Conservation (phyloP, 2,797 vertebrate species). For the Oreortyx pictus region DNA sequence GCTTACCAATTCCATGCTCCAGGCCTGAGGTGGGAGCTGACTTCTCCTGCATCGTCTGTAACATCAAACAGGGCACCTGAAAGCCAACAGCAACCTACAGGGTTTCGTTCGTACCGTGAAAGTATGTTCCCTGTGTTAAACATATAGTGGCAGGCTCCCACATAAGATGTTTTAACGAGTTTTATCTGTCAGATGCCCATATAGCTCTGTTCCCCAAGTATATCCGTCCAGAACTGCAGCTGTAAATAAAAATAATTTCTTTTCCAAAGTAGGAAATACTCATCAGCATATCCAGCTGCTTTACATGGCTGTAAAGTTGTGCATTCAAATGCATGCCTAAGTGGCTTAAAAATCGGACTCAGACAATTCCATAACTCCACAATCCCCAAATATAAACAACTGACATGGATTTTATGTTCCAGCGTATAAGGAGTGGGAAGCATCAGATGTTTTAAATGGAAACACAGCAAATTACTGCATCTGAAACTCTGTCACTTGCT, state of each 20-base stretch:
- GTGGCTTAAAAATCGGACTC: slow-evolving; percentile 38
- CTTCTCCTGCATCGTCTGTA: background rate
- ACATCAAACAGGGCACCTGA: background rate
- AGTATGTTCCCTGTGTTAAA: background rate
- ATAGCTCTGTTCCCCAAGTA: background rate
- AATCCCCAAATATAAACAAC: slow-evolving; percentile 56
- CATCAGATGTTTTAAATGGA: slow-evolving; percentile 61
- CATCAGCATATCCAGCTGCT: background rate
- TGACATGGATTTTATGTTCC: slow-evolving; percentile 54
- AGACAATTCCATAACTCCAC: slow-evolving; percentile 26
- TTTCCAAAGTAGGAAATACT: background rate
- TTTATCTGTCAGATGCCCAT: background rate
- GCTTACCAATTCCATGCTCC: background rate
- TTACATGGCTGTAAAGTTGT: background rate
- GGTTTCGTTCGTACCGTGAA: background rate
- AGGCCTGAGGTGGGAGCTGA: background rate
- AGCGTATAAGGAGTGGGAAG: slow-evolving; percentile 33
- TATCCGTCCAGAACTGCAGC: background rate
- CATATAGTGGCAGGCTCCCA: background rate
- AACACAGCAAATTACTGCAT: slow-evolving; percentile 50
- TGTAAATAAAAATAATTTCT: background rate
- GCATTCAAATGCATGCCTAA: background rate
- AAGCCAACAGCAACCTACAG: background rate
- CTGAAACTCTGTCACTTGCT: slow-evolving; percentile 59
- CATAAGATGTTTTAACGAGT: background rate